Evolutionary conservation across 1,140 invertebrate genomes (phyloP), one percentile per base, ranked within the genome.

Genomic region (Orius insidiosus): DNA sequence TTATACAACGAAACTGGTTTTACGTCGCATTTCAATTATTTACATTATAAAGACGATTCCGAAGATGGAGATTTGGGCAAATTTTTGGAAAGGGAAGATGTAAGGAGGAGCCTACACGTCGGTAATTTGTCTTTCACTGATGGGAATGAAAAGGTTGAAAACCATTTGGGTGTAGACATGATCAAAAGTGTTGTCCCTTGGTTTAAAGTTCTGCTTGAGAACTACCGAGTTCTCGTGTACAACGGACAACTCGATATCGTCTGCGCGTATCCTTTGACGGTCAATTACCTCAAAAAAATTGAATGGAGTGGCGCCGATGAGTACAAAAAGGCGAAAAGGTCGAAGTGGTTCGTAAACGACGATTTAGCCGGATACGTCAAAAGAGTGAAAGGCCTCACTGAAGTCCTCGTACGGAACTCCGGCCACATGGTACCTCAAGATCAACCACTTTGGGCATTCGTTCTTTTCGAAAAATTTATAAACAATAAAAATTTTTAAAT

Each of bases 241-340:
- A 86, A 75, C 58, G 85, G 85, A 0, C 83, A 88, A 56, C 56
- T 88, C 30, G 85, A 90, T 57, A 78, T 90, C n/a, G 85, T 87
- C 55, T 76, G 85, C 1, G 76, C 82, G 1, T 84, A 84, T 60
- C 76, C 81, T 0, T 56, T 81, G 32, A 86, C 83, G 0, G 70
- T 78, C 37, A 78, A 77, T 52, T 86, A 69, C 68, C 46, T 51
- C 68, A 5, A 60, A 15, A 61, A 56, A 3, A 58, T 88, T 0
- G 66, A 78, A 34, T 88, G 85, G 68, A 60, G 66, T 19, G 73
- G 71, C 1, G 61, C 72, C 0, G 64, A 71, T 1, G 64, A 71
- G 3, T 88, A 85, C 57, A 71, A 70, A 53, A 67, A 62, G 19
- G 71, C 79, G 1, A 57, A 68, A 3, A 68, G 72, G 69, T 45